These are phyloP conservation scores for Muschampia staudingeri DNA, from an alignment of 2,888 invertebrate species.

Conservation along the genomic window DNA sequence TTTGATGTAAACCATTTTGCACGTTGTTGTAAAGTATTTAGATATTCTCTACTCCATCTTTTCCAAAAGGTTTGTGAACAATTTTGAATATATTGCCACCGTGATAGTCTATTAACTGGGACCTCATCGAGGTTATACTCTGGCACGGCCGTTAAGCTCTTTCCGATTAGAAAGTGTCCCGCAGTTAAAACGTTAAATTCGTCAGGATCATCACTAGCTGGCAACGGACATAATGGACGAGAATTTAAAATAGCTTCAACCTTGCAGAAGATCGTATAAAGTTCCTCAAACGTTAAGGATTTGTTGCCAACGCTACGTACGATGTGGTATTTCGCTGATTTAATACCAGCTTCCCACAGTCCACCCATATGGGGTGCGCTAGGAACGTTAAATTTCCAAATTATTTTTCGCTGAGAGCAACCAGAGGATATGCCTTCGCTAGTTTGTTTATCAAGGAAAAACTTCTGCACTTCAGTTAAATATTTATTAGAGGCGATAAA, in stretches of 20 bases:
- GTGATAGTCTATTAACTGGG: not conserved
- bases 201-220: conserved; percentile 6
- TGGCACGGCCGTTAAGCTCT: not conserved
- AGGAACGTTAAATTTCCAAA: conserved; percentile 1
- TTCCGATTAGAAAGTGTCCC: conserved; percentile 2
- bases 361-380: conserved; percentile 19
- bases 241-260: conserved; percentile 4
- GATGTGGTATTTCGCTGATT: conserved; percentile 1
- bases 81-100: conserved; percentile 15
- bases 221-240: not conserved
- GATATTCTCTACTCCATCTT: not conserved
- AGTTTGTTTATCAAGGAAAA: not conserved
- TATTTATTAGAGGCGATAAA: not conserved
- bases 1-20: conserved; percentile 7
- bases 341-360: conserved; percentile 13
- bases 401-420: not conserved
- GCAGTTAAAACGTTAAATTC: not conserved
- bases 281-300: conserved; percentile 14
- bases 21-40: conserved; percentile 12
- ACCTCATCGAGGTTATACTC: not conserved
- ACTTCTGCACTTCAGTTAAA: not conserved
- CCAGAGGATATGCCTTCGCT: not conserved
- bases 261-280: conserved; percentile 2
- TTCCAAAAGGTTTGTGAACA: conserved; percentile 7
- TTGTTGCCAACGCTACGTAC: not conserved